Base-by-base conservation (phyloP, 64 coral and sea anemone species). In the Orbicella faveolata region DNA sequence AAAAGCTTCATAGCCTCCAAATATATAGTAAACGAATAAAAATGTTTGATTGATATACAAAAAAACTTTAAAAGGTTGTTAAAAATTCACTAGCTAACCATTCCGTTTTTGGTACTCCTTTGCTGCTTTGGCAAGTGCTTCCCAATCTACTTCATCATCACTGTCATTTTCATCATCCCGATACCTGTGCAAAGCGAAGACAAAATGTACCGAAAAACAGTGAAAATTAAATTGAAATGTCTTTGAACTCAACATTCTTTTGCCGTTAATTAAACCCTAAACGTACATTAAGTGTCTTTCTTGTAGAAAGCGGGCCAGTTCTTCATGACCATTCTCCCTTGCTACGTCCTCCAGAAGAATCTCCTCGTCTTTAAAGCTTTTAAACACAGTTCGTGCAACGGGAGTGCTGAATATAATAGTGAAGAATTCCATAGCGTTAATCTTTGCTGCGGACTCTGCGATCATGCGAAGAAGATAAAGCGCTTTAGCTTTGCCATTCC, bases 91-190 rank as follows among this genome's bases (percentile, higher is more conserved):
- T 59, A 68, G 23, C 64, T 18, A 79, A 79, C 76, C 76, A 9
- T n/a, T 23, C 55, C 19, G 17, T 54, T 20, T 12, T 79, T 53
- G 76, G 10, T 53, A 52, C 20, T 79, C 44, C 19, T 21, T n/a
- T 13, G 23, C 20, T 79, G 39, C 51, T 26, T 79, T 55, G 48
- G 76, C 39, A 52, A 79, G 20, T 13, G 76, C 44, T 79, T 9
- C 21, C 76, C 76, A 79, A 26, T 79, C 76, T 25, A 79, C 76
- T 79, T 79, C 76, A 17, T 79, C 76, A 57, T 79, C 76, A 6
- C 76, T 79, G 51, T 79, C 76, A 79, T 44, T 79, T 79, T 79
- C 76, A 79, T 55, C 41, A 12, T 79, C 44, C 53, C 48, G 4
- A 54, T 53, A 79, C 76, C 76, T 79, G 76, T 54, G 76, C 11